Evolutionary conservation across 2,113 vertebrate species (phyloP), one percentile per base, ranked within the genome.

Genomic region (Acanthochromis polyacanthus): DNA sequence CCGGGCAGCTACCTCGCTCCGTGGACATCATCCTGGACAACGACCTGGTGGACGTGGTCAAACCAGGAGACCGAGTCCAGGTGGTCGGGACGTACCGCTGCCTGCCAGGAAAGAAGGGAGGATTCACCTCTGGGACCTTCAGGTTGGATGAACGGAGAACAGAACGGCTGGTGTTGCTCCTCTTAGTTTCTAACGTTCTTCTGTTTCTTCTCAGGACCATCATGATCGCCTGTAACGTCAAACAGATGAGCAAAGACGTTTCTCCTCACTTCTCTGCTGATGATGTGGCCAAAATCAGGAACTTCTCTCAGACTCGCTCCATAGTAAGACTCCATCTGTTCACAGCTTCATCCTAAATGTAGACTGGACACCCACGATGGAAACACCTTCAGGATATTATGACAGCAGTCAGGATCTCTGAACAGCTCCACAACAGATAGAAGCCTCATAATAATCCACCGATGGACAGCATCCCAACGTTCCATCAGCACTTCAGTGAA

Each of bases 61-160:
- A 99, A 76, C 98, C 98, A 0, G 98, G 98, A 4, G 98, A 99
- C 90, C 78, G 98, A 0, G 92, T 98, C 43, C 98, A 99, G 92
- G 94, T 98, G 46, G 87, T 99, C 0, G 98, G 98, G 1, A 99
- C 97, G 0, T 99, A 97, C 86, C 97, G 97, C 74, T 99, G 98
- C 78, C 94, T 99, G 80, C 98, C 98, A 0, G 96, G 96, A 11
- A 99, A 99, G 94, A 97, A 97, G 70, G 97, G 96, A 0, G 98
- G 98, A 2, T 99, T 97, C 82, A 99, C 98, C 4, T 98, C 97
- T 0, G 98, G 97, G 14, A 97, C 97, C 0, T 99, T 99, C 93
- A 97, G 97, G 98, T 99, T 86, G n/a, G 84, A 10, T 3, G 0
- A n/a, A 9, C 57, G 1, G 3, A n/a, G 25, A 25, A 25, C 32